Conservation (phyloP, 1,140 invertebrate genomes). For the Maconellicoccus hirsutus region DNA sequence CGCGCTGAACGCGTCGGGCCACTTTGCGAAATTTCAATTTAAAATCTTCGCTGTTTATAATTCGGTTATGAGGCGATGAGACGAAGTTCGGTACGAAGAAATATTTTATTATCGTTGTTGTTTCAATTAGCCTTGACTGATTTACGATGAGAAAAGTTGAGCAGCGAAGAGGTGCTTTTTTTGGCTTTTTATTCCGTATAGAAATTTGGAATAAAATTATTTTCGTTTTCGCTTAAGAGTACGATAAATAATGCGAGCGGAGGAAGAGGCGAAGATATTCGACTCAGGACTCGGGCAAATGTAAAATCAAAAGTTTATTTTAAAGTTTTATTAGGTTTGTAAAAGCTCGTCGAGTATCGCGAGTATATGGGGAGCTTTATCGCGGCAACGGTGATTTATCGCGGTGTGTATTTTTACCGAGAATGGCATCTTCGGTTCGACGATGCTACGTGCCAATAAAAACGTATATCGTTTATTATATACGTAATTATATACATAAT, state of each 20-base stretch:
- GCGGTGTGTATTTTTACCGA: no score
- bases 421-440: no score
- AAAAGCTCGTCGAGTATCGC: background rate
- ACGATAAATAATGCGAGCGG: background rate
- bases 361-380: no score
- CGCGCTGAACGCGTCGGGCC: no score
- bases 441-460: no score
- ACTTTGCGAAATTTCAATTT: background rate
- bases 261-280: no score
- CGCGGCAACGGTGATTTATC: no score
- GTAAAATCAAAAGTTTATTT: background rate
- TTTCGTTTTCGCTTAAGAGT: background rate
- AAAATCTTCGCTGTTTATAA: background rate
- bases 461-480: no score
- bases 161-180: background rate
- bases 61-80: background rate
- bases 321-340: background rate
- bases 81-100: background rate
- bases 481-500: no score
- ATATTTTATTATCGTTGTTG: background rate
- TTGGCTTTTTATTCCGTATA: no score
- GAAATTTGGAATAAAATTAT: background rate
- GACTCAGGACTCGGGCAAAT: no score
- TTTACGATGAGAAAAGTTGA: background rate
- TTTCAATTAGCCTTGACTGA: background rate